These are phyloP conservation scores for Campaea margaritaria DNA, from an alignment of 2,888 invertebrate species.

Conservation along the genomic window DNA sequence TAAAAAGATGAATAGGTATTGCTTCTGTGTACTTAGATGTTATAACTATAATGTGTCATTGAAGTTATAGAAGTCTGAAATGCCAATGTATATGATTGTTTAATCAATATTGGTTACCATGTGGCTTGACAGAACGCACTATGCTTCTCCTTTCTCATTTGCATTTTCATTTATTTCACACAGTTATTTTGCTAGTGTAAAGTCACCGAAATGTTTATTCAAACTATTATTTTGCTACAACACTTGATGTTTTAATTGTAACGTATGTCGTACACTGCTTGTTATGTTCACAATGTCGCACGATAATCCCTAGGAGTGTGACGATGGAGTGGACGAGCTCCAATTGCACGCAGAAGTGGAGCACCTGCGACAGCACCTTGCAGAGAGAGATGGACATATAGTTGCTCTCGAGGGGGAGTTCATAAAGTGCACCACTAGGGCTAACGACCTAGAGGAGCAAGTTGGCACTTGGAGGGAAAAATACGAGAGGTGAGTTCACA, in stretches of 20 bases:
- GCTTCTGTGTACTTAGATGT: conserved; percentile 18
- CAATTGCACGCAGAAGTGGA: conserved; percentile 95
- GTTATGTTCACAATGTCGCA: conserved; percentile 66
- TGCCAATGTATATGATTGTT: conserved; percentile 15
- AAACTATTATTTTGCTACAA: conserved; percentile 21
- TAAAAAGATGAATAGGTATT: conserved; percentile 14
- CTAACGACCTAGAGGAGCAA: conserved; percentile 93
- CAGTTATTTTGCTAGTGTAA: conserved; percentile 18
- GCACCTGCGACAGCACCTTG: conserved; percentile 91
- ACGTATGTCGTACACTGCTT: conserved; percentile 50
- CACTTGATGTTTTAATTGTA: conserved; percentile 16
- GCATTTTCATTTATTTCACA: conserved; percentile 47
- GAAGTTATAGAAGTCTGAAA: conserved; percentile 5
- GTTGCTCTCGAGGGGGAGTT: conserved; percentile 94
- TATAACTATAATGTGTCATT: conserved; percentile 7
- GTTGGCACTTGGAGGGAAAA: conserved; percentile 95
- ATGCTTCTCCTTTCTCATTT: conserved; percentile 60
- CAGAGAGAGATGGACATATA: conserved; percentile 93
- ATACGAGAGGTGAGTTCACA: conserved; percentile 88
- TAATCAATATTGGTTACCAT: conserved; percentile 23
- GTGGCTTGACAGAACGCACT: conserved; percentile 53
- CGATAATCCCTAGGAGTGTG: conserved; percentile 74
- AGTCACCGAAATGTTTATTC: conserved; percentile 30
- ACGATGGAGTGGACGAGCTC: conserved; percentile 73
- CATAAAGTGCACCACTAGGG: conserved; percentile 91